Evolutionary conservation across 2,113 vertebrate species (phyloP).

Genomic region (Daphoenositta chrysoptera): DNA sequence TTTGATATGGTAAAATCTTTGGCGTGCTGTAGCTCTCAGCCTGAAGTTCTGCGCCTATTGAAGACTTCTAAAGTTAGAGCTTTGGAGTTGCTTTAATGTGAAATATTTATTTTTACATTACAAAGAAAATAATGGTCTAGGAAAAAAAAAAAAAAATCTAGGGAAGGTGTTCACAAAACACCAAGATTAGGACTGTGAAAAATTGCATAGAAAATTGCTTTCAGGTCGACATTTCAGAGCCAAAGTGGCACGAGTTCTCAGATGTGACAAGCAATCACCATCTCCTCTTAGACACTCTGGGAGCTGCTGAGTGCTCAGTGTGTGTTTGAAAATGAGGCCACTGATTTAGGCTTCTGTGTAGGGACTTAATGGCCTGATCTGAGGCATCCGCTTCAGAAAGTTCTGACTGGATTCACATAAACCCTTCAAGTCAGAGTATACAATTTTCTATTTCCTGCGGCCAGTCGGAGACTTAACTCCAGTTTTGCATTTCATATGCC

Average conservation of each 20-base stretch:
- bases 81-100: conserved; percentile 1
- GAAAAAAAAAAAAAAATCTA: not conserved
- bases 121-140: conserved; percentile 1
- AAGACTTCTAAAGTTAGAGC: not conserved
- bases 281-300: not conserved
- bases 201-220: conserved; percentile 15
- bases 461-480: not conserved
- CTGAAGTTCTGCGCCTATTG: conserved; percentile 2
- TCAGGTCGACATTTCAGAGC: not conserved
- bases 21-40: not conserved
- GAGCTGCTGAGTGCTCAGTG: conserved; percentile 18
- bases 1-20: conserved; percentile 27
- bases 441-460: not conserved
- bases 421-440: not conserved
- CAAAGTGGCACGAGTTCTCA: not conserved
- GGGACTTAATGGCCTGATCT: conserved; percentile 35
- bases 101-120: conserved; percentile 30
- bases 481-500: not conserved
- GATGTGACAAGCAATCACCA: conserved; percentile 1
- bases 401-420: conserved; percentile 28
- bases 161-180: not conserved
- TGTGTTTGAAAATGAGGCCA: conserved; percentile 30
- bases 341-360: not conserved
- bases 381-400: conserved; percentile 9
- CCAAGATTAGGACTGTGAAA: not conserved